A percentile compares a stretch with the other conserved stretches of the same genome.
These are phyloP conservation scores for Cabera pusaria DNA, from an alignment of 2,888 invertebrate genomes.

Conservation along the genomic window DNA sequence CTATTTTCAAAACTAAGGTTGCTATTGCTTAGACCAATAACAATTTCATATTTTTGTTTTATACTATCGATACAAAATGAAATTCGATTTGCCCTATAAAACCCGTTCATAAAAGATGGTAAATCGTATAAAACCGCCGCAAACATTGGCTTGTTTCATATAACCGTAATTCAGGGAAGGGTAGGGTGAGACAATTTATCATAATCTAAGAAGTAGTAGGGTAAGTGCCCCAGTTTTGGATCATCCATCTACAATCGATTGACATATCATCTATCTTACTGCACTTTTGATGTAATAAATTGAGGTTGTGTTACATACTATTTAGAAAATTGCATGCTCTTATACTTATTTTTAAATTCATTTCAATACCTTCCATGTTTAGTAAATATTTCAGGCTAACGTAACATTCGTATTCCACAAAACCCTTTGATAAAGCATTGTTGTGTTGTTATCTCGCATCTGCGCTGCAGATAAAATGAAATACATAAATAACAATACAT, in stretches of 20 bases:
- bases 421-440: conserved; percentile 1
- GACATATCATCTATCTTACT: conserved; percentile 18
- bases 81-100: conserved; percentile 3
- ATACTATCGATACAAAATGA: neutral
- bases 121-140: neutral
- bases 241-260: conserved; percentile 19
- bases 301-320: no score
- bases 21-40: no score
- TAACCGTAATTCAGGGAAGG: no score
- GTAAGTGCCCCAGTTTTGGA: conserved; percentile 8
- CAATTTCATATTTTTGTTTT: no score
- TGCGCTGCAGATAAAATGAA: conserved; percentile 14
- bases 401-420: conserved; percentile 1
- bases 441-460: conserved; percentile 7
- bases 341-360: no score
- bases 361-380: no score
- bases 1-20: no score
- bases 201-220: conserved; percentile 21
- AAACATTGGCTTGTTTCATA: neutral
- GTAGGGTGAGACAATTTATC: conserved; percentile 15
- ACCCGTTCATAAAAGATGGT: neutral
- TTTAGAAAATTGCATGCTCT: no score
- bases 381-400: neutral
- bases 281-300: no score
- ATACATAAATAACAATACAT: conserved; percentile 19